Evolutionary conservation across 2,113 vertebrate genomes (phyloP), one percentile per base, ranked within the genome.

Genomic region (Amazona guildingii): DNA sequence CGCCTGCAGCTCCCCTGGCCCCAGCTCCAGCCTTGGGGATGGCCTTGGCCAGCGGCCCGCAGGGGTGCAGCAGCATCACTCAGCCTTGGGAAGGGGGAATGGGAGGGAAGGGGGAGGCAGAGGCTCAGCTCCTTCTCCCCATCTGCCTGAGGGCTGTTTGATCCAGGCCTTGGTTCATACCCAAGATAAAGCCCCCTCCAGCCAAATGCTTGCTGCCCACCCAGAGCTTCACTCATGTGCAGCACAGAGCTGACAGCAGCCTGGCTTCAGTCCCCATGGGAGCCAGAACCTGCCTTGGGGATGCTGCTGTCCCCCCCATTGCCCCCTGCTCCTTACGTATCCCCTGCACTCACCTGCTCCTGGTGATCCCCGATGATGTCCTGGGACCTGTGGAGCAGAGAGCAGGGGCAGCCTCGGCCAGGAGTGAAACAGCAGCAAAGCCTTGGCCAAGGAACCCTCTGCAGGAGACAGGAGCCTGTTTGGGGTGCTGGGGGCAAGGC

Each of bases 271-370:
- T 63, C 39, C 68, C 52, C 25, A 10, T 0, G 4, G 62, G 15
- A 70, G 31, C 49, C 61, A 59, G 61, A 44, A 66, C 51, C 9
- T 1, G 0, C 10, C 35, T 11, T 3, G 4, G 61, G 35, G 54
- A 49, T 51, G 25, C 10, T 13, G 10, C 54, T 41, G 21, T 46
- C 11, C 13, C 27, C 8, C 10, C 15, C 17, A 2, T 2, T 4
- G 14, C 5, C 33, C 6, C 15, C 23, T 2, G 3, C 2, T 46
- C 49, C 67, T 28, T 7, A 11, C 0, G 0, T 7, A 3, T 51
- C 29, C 24, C 51, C 1, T 3, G 37, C 15, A 33, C 80, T 86
- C 72, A 68, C 83, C 3, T 1, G n/a, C 9, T 79, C 57, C 73
- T 4, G 67, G 21, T 13, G 16, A 5, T 35, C 39, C 39, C 33